These are phyloP conservation scores for Mimachlamys varia DNA, from an alignment of 2,888 invertebrate genomes.

Conservation along the genomic window DNA sequence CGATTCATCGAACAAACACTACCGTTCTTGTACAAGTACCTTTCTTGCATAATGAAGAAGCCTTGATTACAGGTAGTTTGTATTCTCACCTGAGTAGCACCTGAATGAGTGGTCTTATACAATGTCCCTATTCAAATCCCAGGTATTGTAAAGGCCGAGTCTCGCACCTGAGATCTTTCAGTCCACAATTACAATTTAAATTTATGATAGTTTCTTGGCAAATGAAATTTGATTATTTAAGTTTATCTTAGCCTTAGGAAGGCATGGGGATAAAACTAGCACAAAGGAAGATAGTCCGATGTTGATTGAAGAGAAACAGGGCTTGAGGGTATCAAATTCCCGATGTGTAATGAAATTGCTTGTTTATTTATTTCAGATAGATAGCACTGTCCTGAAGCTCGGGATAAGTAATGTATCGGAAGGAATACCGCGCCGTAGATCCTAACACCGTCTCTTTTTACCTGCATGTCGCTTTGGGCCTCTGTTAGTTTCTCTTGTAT, in stretches of 20 bases:
- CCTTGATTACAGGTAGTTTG: constrained; percentile 34
- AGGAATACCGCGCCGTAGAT: not conserved
- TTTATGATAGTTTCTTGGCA: constrained; percentile 33
- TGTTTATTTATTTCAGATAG: constrained; percentile 22
- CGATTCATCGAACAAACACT: not conserved
- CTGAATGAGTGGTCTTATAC: constrained; percentile 28
- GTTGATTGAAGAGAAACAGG: constrained; percentile 28
- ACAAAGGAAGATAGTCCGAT: constrained; percentile 9
- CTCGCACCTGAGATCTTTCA: constrained; percentile 23
- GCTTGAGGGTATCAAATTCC: constrained; percentile 22
- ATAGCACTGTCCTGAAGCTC: not conserved
- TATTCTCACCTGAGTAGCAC: constrained; percentile 21
- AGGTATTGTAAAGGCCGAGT: constrained; percentile 21
- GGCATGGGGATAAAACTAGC: not conserved
- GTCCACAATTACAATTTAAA: constrained; percentile 27
- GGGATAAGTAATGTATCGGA: constrained; percentile 3
- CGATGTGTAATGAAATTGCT: constrained; percentile 4
- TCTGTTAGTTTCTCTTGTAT: not conserved
- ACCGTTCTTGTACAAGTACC: constrained; percentile 28
- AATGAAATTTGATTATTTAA: constrained; percentile 36
- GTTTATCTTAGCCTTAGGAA: constrained; percentile 4
- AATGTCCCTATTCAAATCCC: constrained; percentile 18
- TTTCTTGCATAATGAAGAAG: constrained; percentile 19
- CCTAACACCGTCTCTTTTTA: not conserved
- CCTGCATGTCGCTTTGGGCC: not conserved